Evolutionary conservation across 2,888 invertebrate species (phyloP).

Genomic region (Pegoplata infirma): DNA sequence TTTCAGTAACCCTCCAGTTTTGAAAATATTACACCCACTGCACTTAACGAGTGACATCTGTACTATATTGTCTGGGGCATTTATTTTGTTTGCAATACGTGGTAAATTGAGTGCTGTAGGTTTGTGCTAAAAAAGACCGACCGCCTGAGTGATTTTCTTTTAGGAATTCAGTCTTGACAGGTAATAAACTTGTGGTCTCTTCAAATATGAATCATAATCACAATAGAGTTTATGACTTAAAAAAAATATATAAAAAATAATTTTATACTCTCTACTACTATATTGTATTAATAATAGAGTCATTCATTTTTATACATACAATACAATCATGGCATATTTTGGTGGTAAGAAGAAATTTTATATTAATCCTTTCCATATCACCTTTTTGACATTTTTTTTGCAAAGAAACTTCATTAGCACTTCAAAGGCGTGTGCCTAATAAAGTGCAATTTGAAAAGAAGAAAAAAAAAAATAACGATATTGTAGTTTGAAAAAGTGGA

Average conservation of each 20-base stretch:
- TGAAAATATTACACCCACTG: too few relatives aligned
- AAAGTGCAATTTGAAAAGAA: too few relatives aligned
- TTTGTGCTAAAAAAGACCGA: conserved; percentile 44
- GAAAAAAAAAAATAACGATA: too few relatives aligned
- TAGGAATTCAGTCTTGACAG: conserved; percentile 56
- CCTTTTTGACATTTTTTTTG: conserved; percentile 37
- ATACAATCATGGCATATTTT: not conserved
- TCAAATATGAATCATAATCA: conserved; percentile 56
- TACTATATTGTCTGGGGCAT: not conserved
- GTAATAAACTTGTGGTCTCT: conserved; percentile 60
- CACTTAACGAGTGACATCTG: not conserved
- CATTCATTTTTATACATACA: not conserved
- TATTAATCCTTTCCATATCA: conserved; percentile 39
- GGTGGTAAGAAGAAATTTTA: conserved; percentile 1
- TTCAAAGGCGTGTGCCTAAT: conserved; percentile 14
- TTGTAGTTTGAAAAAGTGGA: too few relatives aligned
- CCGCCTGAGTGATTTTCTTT: conserved; percentile 52
- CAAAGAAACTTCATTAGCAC: conserved; percentile 49
- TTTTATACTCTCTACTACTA: too few relatives aligned
- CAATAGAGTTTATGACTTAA: conserved; percentile 57
- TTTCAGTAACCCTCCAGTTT: too few relatives aligned
- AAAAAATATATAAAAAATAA: conserved; percentile 22
- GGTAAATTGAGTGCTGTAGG: conserved; percentile 38
- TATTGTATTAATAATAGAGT: conserved; percentile 26
- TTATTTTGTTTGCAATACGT: conserved; percentile 39